Conservation (phyloP, 2,113 vertebrate species). For the Eidolon helvum region DNA sequence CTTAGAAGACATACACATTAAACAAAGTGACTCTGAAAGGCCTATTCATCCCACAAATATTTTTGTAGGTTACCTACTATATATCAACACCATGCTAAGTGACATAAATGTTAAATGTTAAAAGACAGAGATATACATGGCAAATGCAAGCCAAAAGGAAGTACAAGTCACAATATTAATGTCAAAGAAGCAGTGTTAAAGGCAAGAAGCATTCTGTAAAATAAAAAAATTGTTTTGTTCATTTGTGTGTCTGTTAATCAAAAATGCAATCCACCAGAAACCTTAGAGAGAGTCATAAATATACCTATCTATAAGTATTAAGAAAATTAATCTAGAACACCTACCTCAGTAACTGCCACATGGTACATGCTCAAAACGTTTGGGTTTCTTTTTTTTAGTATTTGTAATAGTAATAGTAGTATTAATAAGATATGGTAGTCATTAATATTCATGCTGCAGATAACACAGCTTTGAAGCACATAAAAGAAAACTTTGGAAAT, state of each 20-base stretch:
- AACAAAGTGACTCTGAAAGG: not conserved
- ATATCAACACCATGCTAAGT: not conserved
- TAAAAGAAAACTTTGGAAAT: conserved; percentile 42
- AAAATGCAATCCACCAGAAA: not conserved
- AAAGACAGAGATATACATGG: not conserved
- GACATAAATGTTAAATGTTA: not conserved
- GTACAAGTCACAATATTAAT: not conserved
- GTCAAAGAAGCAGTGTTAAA: not conserved
- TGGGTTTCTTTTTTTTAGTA: not conserved
- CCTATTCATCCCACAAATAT: not conserved
- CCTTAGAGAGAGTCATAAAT: not conserved
- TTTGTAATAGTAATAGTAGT: not conserved
- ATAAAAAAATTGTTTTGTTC: not conserved
- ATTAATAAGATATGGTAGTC: not conserved
- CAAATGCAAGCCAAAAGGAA: not conserved
- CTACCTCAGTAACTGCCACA: not conserved
- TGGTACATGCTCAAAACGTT: not conserved
- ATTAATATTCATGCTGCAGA: not conserved
- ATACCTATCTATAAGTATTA: not conserved
- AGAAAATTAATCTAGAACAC: conserved; percentile 22
- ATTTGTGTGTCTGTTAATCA: not conserved
- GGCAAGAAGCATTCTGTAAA: not conserved
- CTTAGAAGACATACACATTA: not conserved
- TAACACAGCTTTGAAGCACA: not conserved
- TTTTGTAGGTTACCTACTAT: not conserved